These are phyloP conservation scores for Heliconius aoede DNA, from an alignment of 2,888 invertebrate genomes.

Conservation along the genomic window DNA sequence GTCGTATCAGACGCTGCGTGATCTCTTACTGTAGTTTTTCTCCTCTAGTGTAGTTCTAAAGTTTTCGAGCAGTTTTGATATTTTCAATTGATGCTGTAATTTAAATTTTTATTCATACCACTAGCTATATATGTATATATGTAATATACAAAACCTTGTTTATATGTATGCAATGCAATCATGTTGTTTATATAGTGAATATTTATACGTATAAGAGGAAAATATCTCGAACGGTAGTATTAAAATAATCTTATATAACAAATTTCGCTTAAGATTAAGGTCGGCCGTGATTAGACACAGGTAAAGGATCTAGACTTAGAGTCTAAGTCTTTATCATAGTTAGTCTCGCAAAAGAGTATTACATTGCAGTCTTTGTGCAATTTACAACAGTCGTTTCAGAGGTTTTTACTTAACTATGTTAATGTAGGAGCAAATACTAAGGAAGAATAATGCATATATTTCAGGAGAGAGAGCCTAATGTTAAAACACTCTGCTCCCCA, in stretches of 20 bases:
- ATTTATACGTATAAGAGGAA: neutral
- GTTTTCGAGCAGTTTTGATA: no score
- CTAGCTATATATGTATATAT: neutral
- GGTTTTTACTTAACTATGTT: constrained; percentile 20
- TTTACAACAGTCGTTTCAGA: constrained; percentile 51
- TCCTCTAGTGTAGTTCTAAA: no score
- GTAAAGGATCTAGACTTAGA: constrained; percentile 42
- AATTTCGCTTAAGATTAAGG: constrained; percentile 53
- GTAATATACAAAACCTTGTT: no score
- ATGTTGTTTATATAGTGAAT: no score
- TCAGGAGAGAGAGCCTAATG: no score
- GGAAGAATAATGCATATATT: no score
- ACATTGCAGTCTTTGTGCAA: constrained; percentile 73
- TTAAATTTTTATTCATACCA: no score
- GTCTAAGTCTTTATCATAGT: constrained; percentile 50
- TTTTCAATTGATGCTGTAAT: no score
- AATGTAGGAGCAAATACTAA: no score
- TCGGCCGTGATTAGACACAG: constrained; percentile 36
- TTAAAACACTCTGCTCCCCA: no score
- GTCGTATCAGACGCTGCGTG: no score
- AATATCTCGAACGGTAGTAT: neutral
- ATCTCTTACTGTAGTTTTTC: no score
- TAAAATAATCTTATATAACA: constrained; percentile 24
- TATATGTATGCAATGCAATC: neutral
- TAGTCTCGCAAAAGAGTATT: constrained; percentile 62